Evolutionary conservation across 2,888 invertebrate genomes (phyloP), one percentile per base, ranked within the genome.

Genomic region (Chymomyza fuscimana): DNA sequence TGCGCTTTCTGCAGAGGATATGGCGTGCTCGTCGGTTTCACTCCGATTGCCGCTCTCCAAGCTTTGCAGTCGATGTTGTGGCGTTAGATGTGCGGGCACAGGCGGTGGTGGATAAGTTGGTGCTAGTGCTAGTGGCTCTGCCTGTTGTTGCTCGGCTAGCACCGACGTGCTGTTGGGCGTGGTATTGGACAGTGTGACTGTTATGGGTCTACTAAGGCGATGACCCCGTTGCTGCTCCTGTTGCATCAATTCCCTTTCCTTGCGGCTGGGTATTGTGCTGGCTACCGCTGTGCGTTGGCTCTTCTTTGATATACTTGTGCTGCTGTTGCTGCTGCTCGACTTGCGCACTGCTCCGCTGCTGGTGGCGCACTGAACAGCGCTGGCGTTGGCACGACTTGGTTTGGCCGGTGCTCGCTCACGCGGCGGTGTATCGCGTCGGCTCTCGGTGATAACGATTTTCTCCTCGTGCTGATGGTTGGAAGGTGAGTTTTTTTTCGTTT

Each of bases 341-440:
- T 83, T 80, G 74, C 81, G 80, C 60, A 78, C 77, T 63, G 80
- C 70, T 76, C 77, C 78, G 63, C 77, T 82, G 84, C 69, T 70
- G 70, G 61, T 80, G 73, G 71, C 76, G 67, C 76, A 80, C 82
- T 82, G 77, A 67, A 70, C 54, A 12, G 64, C 46, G 54, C 69
- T 22, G 63, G 62, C 67, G 50, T 72, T 67, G 54, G 54, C 79
- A 51, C 91, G 89, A 68, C 89, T 90, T 60, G 92, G 91, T 75
- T 90, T 91, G 2, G 91, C 82, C 22, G 92, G 91, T 9, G 91
- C 91, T 69, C 88, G 87, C 68, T 92, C 91, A 58, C 80, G 83
- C n/a, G 92, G 91, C 73, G 91, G 92, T 56, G 91, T 91, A 76
- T 92, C 92, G 71, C 89, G 85, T 64, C 77, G 84, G 82, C 91